A percentile compares a stretch with the other conserved stretches of the same genome.
phyloP scores from a whole-genome alignment of 2,888 invertebrate species.

The Anthrax anthrax region DNA sequence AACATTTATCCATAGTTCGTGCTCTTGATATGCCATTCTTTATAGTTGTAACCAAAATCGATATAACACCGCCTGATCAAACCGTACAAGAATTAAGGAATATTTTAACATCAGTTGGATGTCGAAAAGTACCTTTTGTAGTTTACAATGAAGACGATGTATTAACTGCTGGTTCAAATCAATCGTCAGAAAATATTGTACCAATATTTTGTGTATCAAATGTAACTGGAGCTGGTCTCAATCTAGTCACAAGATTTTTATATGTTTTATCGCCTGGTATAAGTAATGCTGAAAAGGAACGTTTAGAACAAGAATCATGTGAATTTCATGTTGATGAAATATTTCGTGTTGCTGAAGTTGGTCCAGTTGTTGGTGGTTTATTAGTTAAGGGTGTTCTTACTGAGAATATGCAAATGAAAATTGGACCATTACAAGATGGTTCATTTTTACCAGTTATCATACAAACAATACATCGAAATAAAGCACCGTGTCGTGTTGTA shows the following conservation, averaged over 20 bases:
- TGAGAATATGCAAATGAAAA: conserved; percentile 65
- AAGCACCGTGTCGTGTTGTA: conserved; percentile 77
- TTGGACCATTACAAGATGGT: conserved; percentile 64
- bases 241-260: conserved; percentile 71
- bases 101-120: conserved; percentile 50
- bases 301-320: conserved; percentile 56
- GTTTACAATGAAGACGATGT: conserved; percentile 57
- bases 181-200: conserved; percentile 46
- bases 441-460: conserved; percentile 60
- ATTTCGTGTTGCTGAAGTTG: conserved; percentile 69
- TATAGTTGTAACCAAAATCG: conserved; percentile 86
- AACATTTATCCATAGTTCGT: conserved; percentile 74
- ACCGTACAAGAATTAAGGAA: conserved; percentile 44
- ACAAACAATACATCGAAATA: conserved; percentile 79
- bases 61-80: conserved; percentile 50
- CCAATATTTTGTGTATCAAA: conserved; percentile 83
- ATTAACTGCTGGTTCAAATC: conserved; percentile 52
- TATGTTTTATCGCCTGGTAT: conserved; percentile 62
- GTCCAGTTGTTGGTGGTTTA: conserved; percentile 74
- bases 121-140: conserved; percentile 47
- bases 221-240: conserved; percentile 74
- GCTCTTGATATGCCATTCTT: conserved; percentile 81
- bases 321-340: conserved; percentile 93
- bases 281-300: conserved; percentile 48
- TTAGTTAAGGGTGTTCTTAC: conserved; percentile 70